Base-by-base conservation (phyloP, 30 jellyfish, hydroid and myxozoan genomes). In the Cassiopea xamachana region DNA sequence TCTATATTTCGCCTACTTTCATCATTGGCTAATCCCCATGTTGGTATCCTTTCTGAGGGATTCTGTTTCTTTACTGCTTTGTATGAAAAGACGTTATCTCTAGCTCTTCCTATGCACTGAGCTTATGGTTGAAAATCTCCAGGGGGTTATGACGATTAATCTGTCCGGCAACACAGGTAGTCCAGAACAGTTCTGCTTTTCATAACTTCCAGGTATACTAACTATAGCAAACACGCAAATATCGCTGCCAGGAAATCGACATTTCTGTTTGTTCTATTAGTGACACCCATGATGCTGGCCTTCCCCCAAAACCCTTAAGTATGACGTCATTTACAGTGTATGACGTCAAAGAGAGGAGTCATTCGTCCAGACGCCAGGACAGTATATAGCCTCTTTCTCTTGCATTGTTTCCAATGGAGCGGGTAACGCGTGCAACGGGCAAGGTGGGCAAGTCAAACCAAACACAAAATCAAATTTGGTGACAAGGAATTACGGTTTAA, bases 1-100 rank as follows among this genome's bases (percentile, higher is more conserved):
- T 55, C 71, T 69, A 70, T 73, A 60, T 44, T 69, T 84, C 92
- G 92, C 92, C 92, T 79, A 84, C 92, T 84, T 84, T 84, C 92
- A 84, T 84, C 85, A 67, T 69, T 50, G 79, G 67, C 69, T 84
- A 84, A 84, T 84, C 92, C 72, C 72, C 92, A 84, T 84, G 84
- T 84, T 84, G 92, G 92, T 84, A 84, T 84, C 92, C 92, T 84
- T 84, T 80, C 47, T 39, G 68, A 80, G 46, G 68, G 80, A 80
- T 80, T 80, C 61, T 16, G 68, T 84, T 71, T 84, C 92, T 84
- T 70, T 69, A 27, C 83, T 69, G 78, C 70, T 46, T 58, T 84
- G 92, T 84, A 71, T 45, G 75, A 48, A 17, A 84, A 46, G 83
- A 67, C 80, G 70, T 84, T 84, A 70, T 70, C 85, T 13, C 7